Percentiles rank a stretch among this genome's conserved stretches.
phyloP scores from a whole-genome alignment of 30 jellyfish, hydroid and myxozoan species.

The Aurelia sp. region DNA sequence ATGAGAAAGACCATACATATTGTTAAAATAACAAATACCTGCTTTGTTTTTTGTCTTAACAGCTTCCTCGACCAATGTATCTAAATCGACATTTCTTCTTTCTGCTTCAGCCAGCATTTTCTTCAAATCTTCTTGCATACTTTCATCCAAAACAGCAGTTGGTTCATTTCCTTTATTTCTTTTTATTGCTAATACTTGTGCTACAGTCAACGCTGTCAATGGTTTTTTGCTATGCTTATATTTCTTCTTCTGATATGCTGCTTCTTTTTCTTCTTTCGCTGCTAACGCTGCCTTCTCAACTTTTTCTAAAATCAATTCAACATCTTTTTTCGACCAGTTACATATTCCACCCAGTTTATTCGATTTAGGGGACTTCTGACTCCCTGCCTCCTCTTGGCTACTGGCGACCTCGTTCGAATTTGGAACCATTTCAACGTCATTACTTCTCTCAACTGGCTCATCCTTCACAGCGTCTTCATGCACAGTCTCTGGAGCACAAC shows the following conservation, averaged over 20 bases:
- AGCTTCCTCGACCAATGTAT: conserved; percentile 53
- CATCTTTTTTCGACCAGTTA: conserved; percentile 43
- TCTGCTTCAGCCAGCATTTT: conserved; percentile 47
- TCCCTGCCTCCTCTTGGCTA: too few relatives aligned
- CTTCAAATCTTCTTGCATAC: conserved; percentile 43
- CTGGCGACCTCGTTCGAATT: too few relatives aligned
- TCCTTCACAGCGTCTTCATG: too few relatives aligned
- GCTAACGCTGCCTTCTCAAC: conserved; percentile 61
- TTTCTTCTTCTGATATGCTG: conserved; percentile 38
- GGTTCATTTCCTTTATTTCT: conserved; percentile 39
- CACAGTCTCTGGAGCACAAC: too few relatives aligned
- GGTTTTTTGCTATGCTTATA: conserved; percentile 48
- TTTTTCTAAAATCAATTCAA: conserved; percentile 42
- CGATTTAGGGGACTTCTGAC: background rate
- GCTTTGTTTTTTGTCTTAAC: conserved; percentile 32
- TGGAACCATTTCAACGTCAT: too few relatives aligned
- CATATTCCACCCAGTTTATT: background rate
- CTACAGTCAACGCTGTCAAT: conserved; percentile 74
- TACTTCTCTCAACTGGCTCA: too few relatives aligned
- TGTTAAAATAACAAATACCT: background rate
- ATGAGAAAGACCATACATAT: too few relatives aligned
- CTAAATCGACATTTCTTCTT: conserved; percentile 40
- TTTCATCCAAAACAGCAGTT: conserved; percentile 23
- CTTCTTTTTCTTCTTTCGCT: conserved; percentile 58
- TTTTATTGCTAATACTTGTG: conserved; percentile 74